A percentile compares a stretch with the other conserved stretches of the same genome.
phyloP scores from a whole-genome alignment of 2,888 invertebrate genomes.

The Archips crataeganus region DNA sequence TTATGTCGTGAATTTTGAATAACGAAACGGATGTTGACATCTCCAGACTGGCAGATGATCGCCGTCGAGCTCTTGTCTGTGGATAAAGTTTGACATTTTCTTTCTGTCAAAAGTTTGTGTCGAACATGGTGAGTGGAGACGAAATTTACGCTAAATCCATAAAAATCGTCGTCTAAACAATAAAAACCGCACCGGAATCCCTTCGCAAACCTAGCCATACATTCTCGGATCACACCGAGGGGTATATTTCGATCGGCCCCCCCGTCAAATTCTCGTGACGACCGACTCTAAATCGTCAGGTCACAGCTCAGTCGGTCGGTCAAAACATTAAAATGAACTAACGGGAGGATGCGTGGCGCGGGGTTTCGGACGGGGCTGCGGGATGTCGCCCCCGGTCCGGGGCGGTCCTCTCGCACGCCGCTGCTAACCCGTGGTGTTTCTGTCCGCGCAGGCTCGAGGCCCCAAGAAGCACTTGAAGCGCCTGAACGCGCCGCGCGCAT shows the following conservation, averaged over 20 bases:
- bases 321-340: slow-evolving; percentile 4
- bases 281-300: slow-evolving; percentile 10
- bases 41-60: neutral
- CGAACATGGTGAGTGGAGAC: slow-evolving; percentile 79
- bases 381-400: neutral
- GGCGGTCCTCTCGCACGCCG: neutral
- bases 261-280: neutral
- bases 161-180: slow-evolving; percentile 57
- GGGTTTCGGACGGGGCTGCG: no score
- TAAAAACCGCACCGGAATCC: neutral
- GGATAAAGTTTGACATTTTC: slow-evolving; percentile 56
- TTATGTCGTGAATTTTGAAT: neutral
- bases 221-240: neutral
- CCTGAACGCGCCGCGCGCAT: slow-evolving; percentile 99
- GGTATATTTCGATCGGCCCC: slow-evolving; percentile 19
- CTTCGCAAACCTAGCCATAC: neutral
- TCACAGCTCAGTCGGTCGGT: slow-evolving; percentile 1
- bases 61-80: slow-evolving; percentile 10
- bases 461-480: slow-evolving; percentile 99
- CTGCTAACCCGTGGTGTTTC: slow-evolving; percentile 46
- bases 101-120: slow-evolving; percentile 72
- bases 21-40: neutral
- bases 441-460: slow-evolving; percentile 93
- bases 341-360: neutral
- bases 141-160: slow-evolving; percentile 58